Conservation (phyloP, 2,888 invertebrate species). For the Eupithecia dodoneata region DNA sequence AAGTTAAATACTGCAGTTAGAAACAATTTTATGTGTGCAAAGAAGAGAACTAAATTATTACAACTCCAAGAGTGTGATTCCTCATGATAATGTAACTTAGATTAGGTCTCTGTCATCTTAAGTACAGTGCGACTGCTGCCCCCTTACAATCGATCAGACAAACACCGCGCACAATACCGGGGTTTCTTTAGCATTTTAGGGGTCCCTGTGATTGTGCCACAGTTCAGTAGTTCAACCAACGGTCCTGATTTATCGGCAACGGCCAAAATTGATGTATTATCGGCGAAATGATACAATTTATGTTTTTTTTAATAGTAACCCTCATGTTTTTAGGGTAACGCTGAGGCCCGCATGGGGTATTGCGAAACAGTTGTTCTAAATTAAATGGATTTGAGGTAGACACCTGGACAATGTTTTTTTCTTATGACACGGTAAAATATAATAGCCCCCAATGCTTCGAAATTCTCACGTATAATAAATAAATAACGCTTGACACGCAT, state of each 20-base stretch:
- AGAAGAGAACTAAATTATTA: background rate
- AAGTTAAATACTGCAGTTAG: background rate
- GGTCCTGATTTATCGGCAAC: slow-evolving; percentile 64
- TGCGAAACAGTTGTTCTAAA: slow-evolving; percentile 10
- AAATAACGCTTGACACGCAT: too few species aligned
- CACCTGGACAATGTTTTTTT: slow-evolving; percentile 1
- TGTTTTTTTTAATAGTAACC: slow-evolving; percentile 23
- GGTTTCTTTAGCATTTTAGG: slow-evolving; percentile 9
- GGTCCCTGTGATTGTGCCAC: slow-evolving; percentile 9
- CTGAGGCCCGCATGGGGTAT: slow-evolving; percentile 26
- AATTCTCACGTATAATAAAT: too few species aligned
- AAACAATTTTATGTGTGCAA: background rate
- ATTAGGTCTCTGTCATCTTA: too few species aligned
- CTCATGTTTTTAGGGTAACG: slow-evolving; percentile 19
- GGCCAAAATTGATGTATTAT: slow-evolving; percentile 40
- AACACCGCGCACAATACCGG: slow-evolving; percentile 7
- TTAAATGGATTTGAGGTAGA: slow-evolving; percentile 13
- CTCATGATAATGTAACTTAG: background rate
- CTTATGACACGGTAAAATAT: too few species aligned
- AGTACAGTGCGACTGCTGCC: background rate
- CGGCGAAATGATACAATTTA: slow-evolving; percentile 34
- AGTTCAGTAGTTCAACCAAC: slow-evolving; percentile 49
- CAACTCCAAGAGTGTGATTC: background rate
- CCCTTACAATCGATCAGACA: slow-evolving; percentile 13
- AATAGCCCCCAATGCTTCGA: too few species aligned